Percentiles rank a stretch among this genome's conserved stretches.
Conservation (phyloP, 2,797 vertebrate genomes). For the Pseudocheirus occidentalis region DNA sequence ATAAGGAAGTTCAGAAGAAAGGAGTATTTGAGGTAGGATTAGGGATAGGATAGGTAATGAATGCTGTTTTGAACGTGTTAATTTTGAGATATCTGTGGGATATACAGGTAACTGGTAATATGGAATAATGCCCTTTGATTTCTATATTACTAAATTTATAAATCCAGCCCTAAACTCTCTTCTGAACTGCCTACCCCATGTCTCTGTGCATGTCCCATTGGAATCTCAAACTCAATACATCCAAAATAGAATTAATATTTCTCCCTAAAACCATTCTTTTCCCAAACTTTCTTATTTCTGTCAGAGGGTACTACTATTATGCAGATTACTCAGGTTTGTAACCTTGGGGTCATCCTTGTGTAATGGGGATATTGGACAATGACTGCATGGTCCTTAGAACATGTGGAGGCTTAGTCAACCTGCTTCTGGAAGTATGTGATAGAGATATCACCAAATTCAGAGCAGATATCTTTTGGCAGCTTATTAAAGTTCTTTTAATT, state of each 20-base stretch:
- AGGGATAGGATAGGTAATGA: background rate
- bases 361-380: background rate
- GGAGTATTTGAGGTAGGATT: background rate
- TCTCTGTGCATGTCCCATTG: background rate
- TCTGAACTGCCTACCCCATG: background rate
- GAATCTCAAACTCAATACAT: background rate
- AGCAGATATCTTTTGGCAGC: background rate
- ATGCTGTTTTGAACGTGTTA: background rate
- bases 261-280: background rate
- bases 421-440: background rate
- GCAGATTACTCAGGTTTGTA: background rate
- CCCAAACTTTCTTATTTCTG: background rate
- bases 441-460: background rate
- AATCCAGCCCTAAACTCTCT: background rate
- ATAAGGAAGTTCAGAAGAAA: background rate
- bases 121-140: background rate
- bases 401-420: background rate
- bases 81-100: background rate
- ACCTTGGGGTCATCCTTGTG: background rate
- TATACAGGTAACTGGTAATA: background rate
- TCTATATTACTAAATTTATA: background rate
- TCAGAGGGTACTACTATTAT: background rate
- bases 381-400: background rate
- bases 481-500: background rate
- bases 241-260: background rate